Evolutionary conservation across 2,888 invertebrate species (phyloP).

Genomic region (Drosophila vallismaia): DNA sequence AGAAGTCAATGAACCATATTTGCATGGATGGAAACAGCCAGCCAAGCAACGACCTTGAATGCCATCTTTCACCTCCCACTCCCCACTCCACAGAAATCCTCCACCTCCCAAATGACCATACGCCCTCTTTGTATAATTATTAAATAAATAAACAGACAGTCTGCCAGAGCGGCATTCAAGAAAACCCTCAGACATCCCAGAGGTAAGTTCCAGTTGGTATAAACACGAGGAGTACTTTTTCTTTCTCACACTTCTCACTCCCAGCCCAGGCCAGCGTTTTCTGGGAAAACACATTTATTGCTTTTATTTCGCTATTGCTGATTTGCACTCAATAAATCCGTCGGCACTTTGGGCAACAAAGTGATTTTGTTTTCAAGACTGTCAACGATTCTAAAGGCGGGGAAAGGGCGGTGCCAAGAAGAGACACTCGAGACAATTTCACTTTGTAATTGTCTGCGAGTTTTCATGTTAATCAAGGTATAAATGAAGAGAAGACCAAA

Average conservation of each 20-base stretch:
- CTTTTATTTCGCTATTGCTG: conserved; percentile 42
- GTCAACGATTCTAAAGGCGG: conserved; percentile 15
- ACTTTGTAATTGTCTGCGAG: conserved; percentile 55
- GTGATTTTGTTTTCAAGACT: conserved; percentile 56
- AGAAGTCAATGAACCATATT: conserved; percentile 52
- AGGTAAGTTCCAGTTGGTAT: conserved; percentile 6
- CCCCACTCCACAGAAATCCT: background rate
- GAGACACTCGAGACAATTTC: conserved; percentile 29
- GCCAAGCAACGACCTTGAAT: conserved; percentile 59
- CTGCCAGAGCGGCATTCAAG: conserved; percentile 5
- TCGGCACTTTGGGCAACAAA: conserved; percentile 54
- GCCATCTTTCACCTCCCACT: background rate
- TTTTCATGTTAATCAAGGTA: conserved; percentile 58
- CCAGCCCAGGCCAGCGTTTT: background rate
- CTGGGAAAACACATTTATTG: conserved; percentile 36
- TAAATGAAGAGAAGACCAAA: conserved; percentile 31
- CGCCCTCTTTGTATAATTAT: conserved; percentile 71
- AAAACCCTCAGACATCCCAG: conserved; percentile 20
- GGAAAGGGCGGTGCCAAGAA: background rate
- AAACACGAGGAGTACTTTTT: conserved; percentile 27
- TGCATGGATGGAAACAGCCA: conserved; percentile 29
- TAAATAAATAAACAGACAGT: conserved; percentile 68
- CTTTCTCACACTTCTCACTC: background rate
- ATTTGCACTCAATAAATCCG: conserved; percentile 76
- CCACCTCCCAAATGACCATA: conserved; percentile 6